Evolutionary conservation across 2,888 invertebrate genomes (phyloP), one percentile per base, ranked within the genome.

Genomic region (Dendrolimus houi): DNA sequence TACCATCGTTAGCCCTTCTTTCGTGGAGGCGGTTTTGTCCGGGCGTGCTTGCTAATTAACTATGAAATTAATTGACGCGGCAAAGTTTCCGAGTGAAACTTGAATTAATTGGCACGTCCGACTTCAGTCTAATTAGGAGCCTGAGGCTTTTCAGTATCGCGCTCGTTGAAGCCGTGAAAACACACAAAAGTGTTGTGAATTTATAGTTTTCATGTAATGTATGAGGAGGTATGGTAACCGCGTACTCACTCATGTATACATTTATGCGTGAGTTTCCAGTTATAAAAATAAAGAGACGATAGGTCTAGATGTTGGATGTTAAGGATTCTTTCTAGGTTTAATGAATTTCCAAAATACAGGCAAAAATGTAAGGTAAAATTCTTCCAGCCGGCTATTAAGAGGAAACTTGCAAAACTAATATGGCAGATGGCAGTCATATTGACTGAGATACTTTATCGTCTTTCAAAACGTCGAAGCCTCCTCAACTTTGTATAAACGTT

Each of bases 31-130:
- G 83, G 89, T 86, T 87, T 88, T 85, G 88, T 87, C 85, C 84
- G 77, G 72, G n/a, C 66, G 65, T 71, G 78, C 83, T 81, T 83
- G 86, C 88, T 90, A 90, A 90, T 90, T 90, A 90, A 89, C 88
- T 90, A 89, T 89, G 89, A 90, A 90, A 90, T 90, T 90, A 90
- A 90, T 90, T 90, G 90, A 90, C 87, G 90, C 85, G 82, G 89
- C 85, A 87, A 90, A 90, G 86, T 90, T 90, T 87, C 86, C 83
- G 83, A 87, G 87, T 85, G 87, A 90, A 90, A 90, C 90, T 89
- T 89, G 89, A 90, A 88, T 90, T 90, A 90, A 90, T 90, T 90
- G 90, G 89, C 87, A 85, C 86, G 90, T 90, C 90, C 87, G 87
- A 87, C 87, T 88, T 83, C 86, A 82, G 87, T 86, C 90, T 90